A percentile compares a stretch with the other conserved stretches of the same genome.
These are phyloP conservation scores for Nycticryphes semicollaris DNA, from an alignment of 2,113 vertebrate species.

Conservation along the genomic window DNA sequence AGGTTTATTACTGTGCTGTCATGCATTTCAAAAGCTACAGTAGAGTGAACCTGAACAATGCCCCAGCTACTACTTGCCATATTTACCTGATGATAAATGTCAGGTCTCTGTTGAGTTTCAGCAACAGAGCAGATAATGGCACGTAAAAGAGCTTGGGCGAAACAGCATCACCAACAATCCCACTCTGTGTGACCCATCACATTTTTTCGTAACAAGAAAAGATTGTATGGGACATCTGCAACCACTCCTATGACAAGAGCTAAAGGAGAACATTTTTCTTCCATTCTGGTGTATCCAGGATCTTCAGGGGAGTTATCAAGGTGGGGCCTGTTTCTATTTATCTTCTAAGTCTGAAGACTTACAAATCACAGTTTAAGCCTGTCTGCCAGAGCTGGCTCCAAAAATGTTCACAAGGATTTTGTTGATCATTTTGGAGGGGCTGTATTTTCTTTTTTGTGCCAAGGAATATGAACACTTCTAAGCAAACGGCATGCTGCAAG, in stretches of 20 bases:
- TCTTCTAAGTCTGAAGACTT: background rate
- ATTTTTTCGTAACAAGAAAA: background rate
- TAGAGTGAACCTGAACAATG: background rate
- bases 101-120: background rate
- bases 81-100: constrained; percentile 37
- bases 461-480: background rate
- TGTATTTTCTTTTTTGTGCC: background rate
- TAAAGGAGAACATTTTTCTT: background rate
- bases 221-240: background rate
- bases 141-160: background rate
- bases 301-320: background rate
- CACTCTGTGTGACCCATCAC: background rate
- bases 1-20: constrained; percentile 28
- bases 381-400: background rate
- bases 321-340: background rate
- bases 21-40: constrained; percentile 33
- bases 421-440: background rate
- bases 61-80: background rate
- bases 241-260: background rate
- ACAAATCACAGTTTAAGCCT: background rate
- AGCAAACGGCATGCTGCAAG: background rate
- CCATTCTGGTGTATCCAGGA: background rate
- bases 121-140: background rate
- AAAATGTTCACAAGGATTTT: background rate
- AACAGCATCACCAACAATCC: background rate